Evolutionary conservation across 2,113 vertebrate species (phyloP).

Genomic region (Probosciger aterrimus): DNA sequence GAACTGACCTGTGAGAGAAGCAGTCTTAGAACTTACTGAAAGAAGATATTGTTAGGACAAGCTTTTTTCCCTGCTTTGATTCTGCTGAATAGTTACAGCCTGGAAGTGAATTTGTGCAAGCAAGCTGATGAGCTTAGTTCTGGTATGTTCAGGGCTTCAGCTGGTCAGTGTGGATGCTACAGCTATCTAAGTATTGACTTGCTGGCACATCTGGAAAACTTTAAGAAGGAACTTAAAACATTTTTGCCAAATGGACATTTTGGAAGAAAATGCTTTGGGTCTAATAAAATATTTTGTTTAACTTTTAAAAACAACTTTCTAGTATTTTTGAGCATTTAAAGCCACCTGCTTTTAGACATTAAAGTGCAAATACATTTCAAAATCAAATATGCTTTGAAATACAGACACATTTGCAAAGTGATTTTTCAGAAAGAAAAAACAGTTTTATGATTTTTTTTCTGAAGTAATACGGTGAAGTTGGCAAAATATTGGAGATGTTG

Average conservation of each 20-base stretch:
- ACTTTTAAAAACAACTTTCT: background rate
- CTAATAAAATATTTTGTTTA: background rate
- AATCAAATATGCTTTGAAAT: background rate
- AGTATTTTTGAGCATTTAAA: background rate
- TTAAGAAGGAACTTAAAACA: background rate
- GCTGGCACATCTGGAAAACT: background rate
- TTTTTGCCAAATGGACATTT: background rate
- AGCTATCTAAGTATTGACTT: background rate
- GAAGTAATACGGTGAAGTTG: background rate
- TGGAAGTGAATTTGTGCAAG: background rate
- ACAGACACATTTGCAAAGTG: background rate
- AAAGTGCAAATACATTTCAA: background rate
- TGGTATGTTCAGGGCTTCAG: background rate
- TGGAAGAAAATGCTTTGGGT: background rate
- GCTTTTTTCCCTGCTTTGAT: background rate
- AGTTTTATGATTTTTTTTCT: background rate
- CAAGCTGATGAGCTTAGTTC: background rate
- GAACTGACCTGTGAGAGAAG: background rate
- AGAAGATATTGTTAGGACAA: background rate
- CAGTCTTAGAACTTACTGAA: background rate
- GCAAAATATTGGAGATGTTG: background rate
- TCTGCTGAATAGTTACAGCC: background rate
- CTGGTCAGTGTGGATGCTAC: background rate
- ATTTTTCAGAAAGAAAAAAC: background rate
- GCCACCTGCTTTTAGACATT: background rate